Base-by-base conservation (phyloP, 2,888 invertebrate species). In the Eupithecia tripunctaria region DNA sequence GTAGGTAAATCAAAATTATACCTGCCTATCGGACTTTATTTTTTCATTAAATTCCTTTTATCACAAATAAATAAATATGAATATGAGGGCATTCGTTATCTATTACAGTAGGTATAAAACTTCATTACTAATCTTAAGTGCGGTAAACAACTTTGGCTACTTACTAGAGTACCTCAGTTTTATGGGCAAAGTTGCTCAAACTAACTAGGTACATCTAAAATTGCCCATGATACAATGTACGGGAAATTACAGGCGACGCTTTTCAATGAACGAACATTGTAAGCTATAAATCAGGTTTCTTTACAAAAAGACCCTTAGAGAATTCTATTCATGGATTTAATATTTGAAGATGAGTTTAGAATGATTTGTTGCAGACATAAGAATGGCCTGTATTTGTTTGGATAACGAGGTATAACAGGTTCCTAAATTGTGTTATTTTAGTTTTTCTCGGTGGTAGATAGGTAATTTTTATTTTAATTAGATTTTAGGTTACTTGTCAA, bases 201-300 rank as follows among this genome's bases (percentile, higher is more conserved):
- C 25, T 25, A 29, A 60, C 15, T 18, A n/a, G n/a, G n/a, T n/a
- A 29, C 21, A 64, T 14, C 14, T 38, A 32, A 59, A 68, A 60
- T 65, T 70, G 67, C 66, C 43, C 69, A 41, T 67, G 38, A 36
- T 63, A 63, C 3, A 63, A 60, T 60, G 76, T 79, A 80, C 80
- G 78, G 78, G 78, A 80, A 81, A 79, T 80, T 80, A 79, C 73
- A 80, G 64, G 38, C 74, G 74, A 78, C 79, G 76, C 82, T 82
- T 85, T 85, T 85, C 82, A 81, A 84, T 78, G 78, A 75, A 76
- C 69, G 78, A 81, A 82, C 82, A 82, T 80, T 82, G 80, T 66
- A 71, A 77, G 78, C 78, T 79, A 83, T 85, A 83, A 84, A 85
- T 84, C 84, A 82, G 76, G 73, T 72, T 76, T 78, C 70, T 25